phyloP scores from a whole-genome alignment of 2,888 invertebrate genomes.

The Amphipyra tragopoginis region DNA sequence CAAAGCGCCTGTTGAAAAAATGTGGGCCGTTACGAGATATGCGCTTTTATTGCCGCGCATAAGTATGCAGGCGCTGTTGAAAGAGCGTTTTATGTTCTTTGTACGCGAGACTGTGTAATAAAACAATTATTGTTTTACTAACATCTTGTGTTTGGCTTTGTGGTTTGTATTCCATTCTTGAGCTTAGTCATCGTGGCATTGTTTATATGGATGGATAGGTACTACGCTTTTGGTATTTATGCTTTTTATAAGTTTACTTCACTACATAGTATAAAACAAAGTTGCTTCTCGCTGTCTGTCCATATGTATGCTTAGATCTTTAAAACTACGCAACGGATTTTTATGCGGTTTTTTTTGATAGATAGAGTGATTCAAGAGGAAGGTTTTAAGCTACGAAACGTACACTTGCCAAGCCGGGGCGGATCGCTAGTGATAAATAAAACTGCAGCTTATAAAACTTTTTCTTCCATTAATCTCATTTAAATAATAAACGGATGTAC shows the following conservation, averaged over 20 bases:
- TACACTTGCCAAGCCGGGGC: too few species aligned
- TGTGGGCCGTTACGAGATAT: slow-evolving; percentile 50
- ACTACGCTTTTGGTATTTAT: not conserved
- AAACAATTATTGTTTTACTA: slow-evolving; percentile 46
- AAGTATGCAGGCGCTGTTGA: slow-evolving; percentile 43
- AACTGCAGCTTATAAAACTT: too few species aligned
- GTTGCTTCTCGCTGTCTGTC: too few species aligned
- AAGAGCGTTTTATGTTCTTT: slow-evolving; percentile 39
- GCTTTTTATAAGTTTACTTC: too few species aligned
- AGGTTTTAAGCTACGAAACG: too few species aligned
- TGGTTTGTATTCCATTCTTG: not conserved
- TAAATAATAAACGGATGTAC: slow-evolving; percentile 21
- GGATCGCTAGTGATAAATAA: too few species aligned
- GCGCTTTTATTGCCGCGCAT: slow-evolving; percentile 47
- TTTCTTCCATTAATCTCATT: slow-evolving; percentile 5
- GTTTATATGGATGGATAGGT: not conserved
- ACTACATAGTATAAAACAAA: too few species aligned
- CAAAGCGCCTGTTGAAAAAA: slow-evolving; percentile 68
- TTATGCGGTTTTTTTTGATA: too few species aligned
- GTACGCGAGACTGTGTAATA: slow-evolving; percentile 20
- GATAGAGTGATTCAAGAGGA: too few species aligned
- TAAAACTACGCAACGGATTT: too few species aligned
- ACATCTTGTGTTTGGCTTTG: slow-evolving; percentile 6
- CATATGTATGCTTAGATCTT: too few species aligned
- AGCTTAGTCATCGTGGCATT: not conserved